Evolutionary conservation across 2,888 invertebrate genomes (phyloP), one percentile per base, ranked within the genome.

Genomic region (Dolichomitus sp.): DNA sequence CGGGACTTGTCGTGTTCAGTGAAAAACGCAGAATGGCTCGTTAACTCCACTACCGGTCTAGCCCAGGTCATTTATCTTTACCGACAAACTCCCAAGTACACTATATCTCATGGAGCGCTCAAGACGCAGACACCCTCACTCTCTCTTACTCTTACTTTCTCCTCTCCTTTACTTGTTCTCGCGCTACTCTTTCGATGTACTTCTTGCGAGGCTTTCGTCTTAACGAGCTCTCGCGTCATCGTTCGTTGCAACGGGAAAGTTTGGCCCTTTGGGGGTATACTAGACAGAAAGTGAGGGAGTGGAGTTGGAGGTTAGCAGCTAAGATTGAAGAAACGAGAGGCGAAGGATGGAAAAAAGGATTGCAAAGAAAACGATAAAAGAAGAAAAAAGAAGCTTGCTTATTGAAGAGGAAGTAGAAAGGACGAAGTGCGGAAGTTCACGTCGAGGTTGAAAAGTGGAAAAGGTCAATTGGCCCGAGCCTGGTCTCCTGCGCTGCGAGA

Each of bases 61-160:
- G 37, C 57, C 79, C 54, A 48, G 69, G 72, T 81, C 81, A 84
- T 85, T 85, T 85, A 84, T 85, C 85, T 85, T 80, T 77, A 84
- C 81, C 82, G 81, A 84, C 85, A 77, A 82, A 73, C 79, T 80
- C 68, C n/a, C 65, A 37, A 57, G 57, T 73, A 77, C 73, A 37
- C 37, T 37, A 72, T 72, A 72, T 50, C 30, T n/a, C 17, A 14
- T 9, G 48, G 23, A 42, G 45, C 19, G 52, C 76, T 76, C 63
- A 45, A 65, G 63, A 59, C 73, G 50, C 37, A 23, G 74, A 37
- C 68, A 57, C 61, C 30, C 48, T 37, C 80, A 17, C 33, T 54
- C 33, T 33, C 23, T 5, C 72, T 69, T 50, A 12, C 14, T 42
- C 52, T 72, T 61, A 48, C 66, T 61, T 63, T 40, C 69, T 9